Evolutionary conservation across 2,888 invertebrate genomes (phyloP), one percentile per base, ranked within the genome.

Genomic region (Ptychoptera albimana): DNA sequence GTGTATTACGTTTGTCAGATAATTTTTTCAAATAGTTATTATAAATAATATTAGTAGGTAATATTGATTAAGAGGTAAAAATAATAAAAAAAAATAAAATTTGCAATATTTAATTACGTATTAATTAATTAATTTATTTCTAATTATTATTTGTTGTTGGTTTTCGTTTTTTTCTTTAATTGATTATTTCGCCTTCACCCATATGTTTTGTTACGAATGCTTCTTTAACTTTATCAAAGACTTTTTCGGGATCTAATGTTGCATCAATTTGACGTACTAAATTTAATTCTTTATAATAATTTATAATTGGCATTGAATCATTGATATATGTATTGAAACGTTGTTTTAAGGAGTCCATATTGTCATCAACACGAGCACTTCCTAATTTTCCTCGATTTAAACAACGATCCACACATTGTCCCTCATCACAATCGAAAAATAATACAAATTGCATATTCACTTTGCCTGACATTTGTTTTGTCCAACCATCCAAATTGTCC

Each of bases 401-500:
- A 60, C 96, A 97, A 37, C 98, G 73, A 31, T 81, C 68, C 1
- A 85, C 79, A 62, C 97, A 97, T 8, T 79, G 74, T 50, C 89
- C 78, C 53, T 80, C 75, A 2, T 78, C 73, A 58, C 97, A 96
- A 51, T 94, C 87, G 55, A 98, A 86, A 61, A 91, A 93, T 23
- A 99, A 66, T 2, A 97, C 88, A 60, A 88, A 92, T 50, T 83
- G 74, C 11, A 97, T 71, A 46, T 81, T 73, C 0, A 84, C 78
- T 63, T 92, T 92, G 16, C 79, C 79, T 0, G 76, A 68, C 86
- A 98, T 92, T 45, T 71, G 70, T 45, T 75, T 67, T 41, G 80
- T 76, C 98, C 98, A 99, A 8, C 98, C 98, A 42, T 91, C 82
- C 49, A 97, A 67, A 62, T 99, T 99, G 62, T 98, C 83, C 61